phyloP scores from a whole-genome alignment of 2,888 invertebrate genomes.

The Blastobasis adustella region DNA sequence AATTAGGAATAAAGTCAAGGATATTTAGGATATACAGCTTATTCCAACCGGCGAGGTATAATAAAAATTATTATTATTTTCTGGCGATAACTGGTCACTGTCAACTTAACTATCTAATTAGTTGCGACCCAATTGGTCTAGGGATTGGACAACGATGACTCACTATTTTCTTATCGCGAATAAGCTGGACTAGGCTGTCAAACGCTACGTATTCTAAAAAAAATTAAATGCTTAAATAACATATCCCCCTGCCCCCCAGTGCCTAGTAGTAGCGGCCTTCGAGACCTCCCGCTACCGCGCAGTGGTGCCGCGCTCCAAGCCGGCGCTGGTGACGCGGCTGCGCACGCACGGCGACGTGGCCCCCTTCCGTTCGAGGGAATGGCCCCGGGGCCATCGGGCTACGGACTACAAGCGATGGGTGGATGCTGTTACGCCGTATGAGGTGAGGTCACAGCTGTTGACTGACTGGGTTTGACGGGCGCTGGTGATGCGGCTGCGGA shows the following conservation, averaged over 20 bases:
- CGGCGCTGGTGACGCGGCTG: slow-evolving; percentile 79
- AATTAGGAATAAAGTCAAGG: too few species aligned
- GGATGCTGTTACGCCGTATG: slow-evolving; percentile 81
- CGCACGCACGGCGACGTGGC: slow-evolving; percentile 72
- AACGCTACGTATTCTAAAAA: too few species aligned
- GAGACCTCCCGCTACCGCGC: slow-evolving; percentile 91
- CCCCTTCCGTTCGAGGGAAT: slow-evolving; percentile 90
- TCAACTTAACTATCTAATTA: too few species aligned
- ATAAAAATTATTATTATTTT: too few species aligned
- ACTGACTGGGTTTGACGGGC: slow-evolving; percentile 32
- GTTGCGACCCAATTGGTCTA: too few species aligned
- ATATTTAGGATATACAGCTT: too few species aligned
- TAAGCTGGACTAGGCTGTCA: too few species aligned
- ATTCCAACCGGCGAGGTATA: too few species aligned
- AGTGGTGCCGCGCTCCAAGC: slow-evolving; percentile 84
- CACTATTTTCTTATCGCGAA: too few species aligned
- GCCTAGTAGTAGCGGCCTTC: slow-evolving; percentile 91
- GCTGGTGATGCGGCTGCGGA: slow-evolving; percentile 1
- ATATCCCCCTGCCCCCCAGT: slow-evolving; percentile 33
- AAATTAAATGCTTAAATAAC: too few species aligned
- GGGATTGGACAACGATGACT: too few species aligned
- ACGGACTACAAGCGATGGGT: slow-evolving; percentile 85
- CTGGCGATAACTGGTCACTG: too few species aligned
- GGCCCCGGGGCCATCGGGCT: slow-evolving; percentile 90
- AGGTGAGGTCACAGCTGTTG: slow-evolving; percentile 71